These are phyloP conservation scores for Leucopsar rothschildi DNA, from an alignment of 2,113 vertebrate genomes.

Conservation along the genomic window DNA sequence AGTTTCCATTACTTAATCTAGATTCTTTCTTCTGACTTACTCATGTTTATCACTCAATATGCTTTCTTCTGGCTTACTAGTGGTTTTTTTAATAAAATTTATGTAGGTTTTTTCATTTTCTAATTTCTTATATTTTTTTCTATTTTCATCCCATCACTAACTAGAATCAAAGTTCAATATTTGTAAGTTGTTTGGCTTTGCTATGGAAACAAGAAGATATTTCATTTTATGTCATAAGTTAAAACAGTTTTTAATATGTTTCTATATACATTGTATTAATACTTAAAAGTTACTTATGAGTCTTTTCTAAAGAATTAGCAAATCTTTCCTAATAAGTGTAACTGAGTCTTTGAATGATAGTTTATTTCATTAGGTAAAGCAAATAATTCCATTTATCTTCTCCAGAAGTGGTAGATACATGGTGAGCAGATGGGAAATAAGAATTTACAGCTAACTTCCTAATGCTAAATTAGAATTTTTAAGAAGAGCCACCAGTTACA, in stretches of 20 bases:
- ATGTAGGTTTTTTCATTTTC: neutral
- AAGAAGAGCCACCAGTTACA: neutral
- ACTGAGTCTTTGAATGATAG: neutral
- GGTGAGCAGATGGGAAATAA: constrained; percentile 43
- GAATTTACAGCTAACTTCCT: constrained; percentile 38
- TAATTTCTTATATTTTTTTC: neutral
- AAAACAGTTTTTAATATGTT: neutral
- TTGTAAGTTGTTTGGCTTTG: neutral
- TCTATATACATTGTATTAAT: neutral
- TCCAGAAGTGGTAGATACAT: constrained; percentile 12
- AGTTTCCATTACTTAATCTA: neutral
- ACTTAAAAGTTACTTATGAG: neutral
- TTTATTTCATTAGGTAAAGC: constrained; percentile 42
- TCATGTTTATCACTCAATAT: neutral
- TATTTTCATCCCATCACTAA: neutral
- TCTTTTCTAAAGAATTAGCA: constrained; percentile 1
- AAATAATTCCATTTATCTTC: constrained; percentile 44
- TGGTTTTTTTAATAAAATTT: neutral
- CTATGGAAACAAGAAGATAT: neutral
- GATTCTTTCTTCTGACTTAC: neutral
- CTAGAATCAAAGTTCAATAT: neutral
- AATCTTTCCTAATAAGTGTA: constrained; percentile 21
- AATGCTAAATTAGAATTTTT: constrained; percentile 49
- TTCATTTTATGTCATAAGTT: neutral
- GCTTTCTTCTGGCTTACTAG: neutral